Conservation (phyloP, 2,113 vertebrate genomes). For the Vulpes vulpes region DNA sequence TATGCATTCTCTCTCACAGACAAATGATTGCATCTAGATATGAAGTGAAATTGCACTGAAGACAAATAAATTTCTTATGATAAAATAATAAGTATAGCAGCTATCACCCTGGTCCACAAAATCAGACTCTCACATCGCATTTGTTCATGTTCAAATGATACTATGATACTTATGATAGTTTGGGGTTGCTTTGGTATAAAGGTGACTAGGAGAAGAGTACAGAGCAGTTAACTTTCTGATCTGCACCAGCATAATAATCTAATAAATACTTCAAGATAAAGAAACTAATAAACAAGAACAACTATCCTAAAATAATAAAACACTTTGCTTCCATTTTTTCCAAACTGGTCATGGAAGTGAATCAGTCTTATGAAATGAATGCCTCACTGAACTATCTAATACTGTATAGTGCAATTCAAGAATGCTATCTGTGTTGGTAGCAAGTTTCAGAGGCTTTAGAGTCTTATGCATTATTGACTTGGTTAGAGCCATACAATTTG, state of each 20-base stretch:
- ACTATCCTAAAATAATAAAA: background rate
- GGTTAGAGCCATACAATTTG: background rate
- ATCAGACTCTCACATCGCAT: background rate
- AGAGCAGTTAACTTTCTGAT: background rate
- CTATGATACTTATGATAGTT: background rate
- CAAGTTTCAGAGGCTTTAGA: background rate
- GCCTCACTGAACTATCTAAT: background rate
- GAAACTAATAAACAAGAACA: background rate
- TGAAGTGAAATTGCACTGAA: background rate
- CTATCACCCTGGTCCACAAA: background rate
- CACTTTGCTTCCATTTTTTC: background rate
- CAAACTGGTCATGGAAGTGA: background rate
- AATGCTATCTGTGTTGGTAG: background rate
- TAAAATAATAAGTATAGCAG: background rate
- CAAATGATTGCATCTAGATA: background rate
- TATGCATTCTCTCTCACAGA: background rate
- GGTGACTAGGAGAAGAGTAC: background rate
- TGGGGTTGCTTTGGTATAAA: background rate
- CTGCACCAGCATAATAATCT: background rate
- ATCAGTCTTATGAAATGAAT: background rate
- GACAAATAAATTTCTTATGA: background rate
- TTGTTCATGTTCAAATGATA: background rate
- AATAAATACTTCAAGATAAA: background rate
- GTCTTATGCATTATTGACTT: background rate
- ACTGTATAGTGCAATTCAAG: background rate